Conservation (phyloP, 2,888 invertebrate genomes). For the Dasypogon diadema region DNA sequence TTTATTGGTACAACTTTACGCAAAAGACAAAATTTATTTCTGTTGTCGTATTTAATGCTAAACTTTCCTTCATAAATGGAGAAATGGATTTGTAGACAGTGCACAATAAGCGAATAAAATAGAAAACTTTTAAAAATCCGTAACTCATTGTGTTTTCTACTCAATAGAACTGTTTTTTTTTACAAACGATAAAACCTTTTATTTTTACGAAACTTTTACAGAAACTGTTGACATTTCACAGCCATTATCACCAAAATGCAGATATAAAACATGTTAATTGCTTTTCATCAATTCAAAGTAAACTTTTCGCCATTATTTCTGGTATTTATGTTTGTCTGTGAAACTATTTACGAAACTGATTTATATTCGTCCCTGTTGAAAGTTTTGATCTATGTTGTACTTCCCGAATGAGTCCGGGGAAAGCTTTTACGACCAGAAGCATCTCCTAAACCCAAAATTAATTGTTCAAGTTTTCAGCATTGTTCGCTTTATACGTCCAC, state of each 20-base stretch:
- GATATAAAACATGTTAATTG: slow-evolving; percentile 16
- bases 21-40: too few species aligned
- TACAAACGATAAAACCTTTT: too few species aligned
- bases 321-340: slow-evolving; percentile 23
- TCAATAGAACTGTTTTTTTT: too few species aligned
- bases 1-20: too few species aligned
- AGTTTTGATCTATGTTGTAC: slow-evolving; percentile 34
- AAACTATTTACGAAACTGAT: slow-evolving; percentile 33
- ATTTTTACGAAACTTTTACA: too few species aligned
- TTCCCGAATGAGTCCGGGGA: not conserved
- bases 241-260: not conserved
- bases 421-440: not conserved
- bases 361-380: slow-evolving; percentile 14
- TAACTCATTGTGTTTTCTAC: too few species aligned
- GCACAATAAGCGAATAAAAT: too few species aligned
- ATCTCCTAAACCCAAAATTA: slow-evolving; percentile 36
- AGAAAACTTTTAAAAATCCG: too few species aligned
- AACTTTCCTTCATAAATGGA: too few species aligned
- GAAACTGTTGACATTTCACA: too few species aligned
- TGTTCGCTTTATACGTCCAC: slow-evolving; percentile 3
- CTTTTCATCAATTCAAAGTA: slow-evolving; percentile 6
- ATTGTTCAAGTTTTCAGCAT: slow-evolving; percentile 36
- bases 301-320: slow-evolving; percentile 28
- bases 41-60: too few species aligned
- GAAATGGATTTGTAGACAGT: too few species aligned